Base-by-base conservation (phyloP, 2,888 invertebrate species). In the Volucella bombylans region DNA sequence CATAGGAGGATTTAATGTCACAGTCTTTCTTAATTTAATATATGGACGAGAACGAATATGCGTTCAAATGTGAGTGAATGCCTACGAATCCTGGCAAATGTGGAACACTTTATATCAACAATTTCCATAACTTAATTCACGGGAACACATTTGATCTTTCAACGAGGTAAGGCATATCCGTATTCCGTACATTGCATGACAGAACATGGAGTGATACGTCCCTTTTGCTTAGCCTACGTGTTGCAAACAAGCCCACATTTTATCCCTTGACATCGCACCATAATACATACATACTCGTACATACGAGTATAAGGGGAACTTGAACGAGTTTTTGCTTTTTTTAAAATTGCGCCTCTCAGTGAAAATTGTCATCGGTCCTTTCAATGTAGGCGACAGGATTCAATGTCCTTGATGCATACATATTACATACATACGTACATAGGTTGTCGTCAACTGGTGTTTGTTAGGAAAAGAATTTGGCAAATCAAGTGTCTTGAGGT, bases 91-190 rank as follows among this genome's bases (percentile, higher is more conserved):
- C 6, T 31, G 31, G 31, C 6, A 6, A 31, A 31, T 31, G 31
- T 6, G 31, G 31, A 31, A 31, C 61, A 72, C 55, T 73, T 82
- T 55, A 15, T 82, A 68, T 78, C 78, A 73, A 57, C 57, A 61
- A 68, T 82, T 79, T 82, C 73, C 73, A 82, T 82, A 82, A 78
- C 69, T 82, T 82, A 73, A 82, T 82, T 67, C 52, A 38, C 41
- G 18, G 50, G 72, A 79, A 73, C 45, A 64, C 41, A 73, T 73
- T 78, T 78, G 78, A 82, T 67, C 64, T 39, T 62, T 12, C 14
- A 47, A 54, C 39, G 18, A 14, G 1, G 15, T 68, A 31, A 23
- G 18, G 18, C 18, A 23, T 23, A 23, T 23, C 18, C 18, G 1
- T 23, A 23, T 23, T 54, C 14, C 31, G 12, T 31, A 31, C 47